Evolutionary conservation across 2,888 invertebrate species (phyloP).

Genomic region (Patella pellucida): DNA sequence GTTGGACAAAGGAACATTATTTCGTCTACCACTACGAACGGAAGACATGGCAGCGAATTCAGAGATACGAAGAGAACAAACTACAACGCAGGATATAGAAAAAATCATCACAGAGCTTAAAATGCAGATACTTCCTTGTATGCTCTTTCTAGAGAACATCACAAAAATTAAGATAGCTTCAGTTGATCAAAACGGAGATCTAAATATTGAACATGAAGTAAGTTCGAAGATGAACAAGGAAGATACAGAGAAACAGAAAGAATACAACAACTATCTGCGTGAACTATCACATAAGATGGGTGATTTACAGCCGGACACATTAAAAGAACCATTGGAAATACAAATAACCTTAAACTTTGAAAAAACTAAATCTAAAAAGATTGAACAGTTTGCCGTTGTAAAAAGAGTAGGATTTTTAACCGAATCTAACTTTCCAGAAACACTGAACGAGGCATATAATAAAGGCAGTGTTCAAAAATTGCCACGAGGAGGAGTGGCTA

Average conservation of each 20-base stretch:
- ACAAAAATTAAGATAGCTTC: conserved; percentile 42
- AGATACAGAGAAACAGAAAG: conserved; percentile 12
- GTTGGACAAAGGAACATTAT: conserved; percentile 42
- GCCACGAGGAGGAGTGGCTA: conserved; percentile 20
- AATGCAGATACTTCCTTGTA: conserved; percentile 36
- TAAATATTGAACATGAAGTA: conserved; percentile 33
- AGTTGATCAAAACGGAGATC: conserved; percentile 28
- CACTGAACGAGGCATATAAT: conserved; percentile 38
- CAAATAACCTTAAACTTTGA: conserved; percentile 24
- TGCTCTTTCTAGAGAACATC: conserved; percentile 63
- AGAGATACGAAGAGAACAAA: conserved; percentile 33
- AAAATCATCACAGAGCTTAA: conserved; percentile 13
- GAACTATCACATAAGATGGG: conserved; percentile 12
- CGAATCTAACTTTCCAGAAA: conserved; percentile 26
- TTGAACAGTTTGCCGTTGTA: conserved; percentile 48
- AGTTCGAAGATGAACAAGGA: conserved; percentile 18
- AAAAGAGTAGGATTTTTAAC: conserved; percentile 49
- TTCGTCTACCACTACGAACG: conserved; percentile 52
- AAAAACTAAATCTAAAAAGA: neutral
- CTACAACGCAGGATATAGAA: conserved; percentile 11
- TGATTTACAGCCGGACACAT: conserved; percentile 5
- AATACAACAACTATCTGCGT: conserved; percentile 21
- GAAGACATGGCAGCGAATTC: conserved; percentile 46
- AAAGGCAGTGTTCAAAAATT: conserved; percentile 40
- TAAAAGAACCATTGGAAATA: conserved; percentile 6